Base-by-base conservation (phyloP, 2,797 vertebrate species). In the Benthosema pterotum region DNA sequence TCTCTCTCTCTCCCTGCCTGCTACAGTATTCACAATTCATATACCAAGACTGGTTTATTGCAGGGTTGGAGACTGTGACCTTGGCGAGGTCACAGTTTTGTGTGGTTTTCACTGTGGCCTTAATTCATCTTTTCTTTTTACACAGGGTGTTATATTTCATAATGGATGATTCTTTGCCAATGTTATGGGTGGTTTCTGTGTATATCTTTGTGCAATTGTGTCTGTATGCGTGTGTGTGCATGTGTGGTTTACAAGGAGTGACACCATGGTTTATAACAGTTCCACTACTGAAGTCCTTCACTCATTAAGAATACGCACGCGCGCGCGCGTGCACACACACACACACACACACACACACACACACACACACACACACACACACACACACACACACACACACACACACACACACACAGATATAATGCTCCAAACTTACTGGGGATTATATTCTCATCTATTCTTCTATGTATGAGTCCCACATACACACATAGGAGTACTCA, bases 31-130 rank as follows among this genome's bases (percentile, higher is more conserved):
- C 25, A 32, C 14, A 2, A 3, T 46, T 57, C 14, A 25, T 25
- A 17, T 38, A 38, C 12, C 28, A 22, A 68, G 49, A 14, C n/a
- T 59, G 42, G 65, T 72, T 78, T 67, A 64, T 51, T 57, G 15
- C 56, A 45, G 38, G 48, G 52, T 63, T 25, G 68, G 52, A 60
- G 54, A 67, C 64, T 53, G 71, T 79, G 61, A 71, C 61, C 63
- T 81, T 72, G 42, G 47, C 74, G 77, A 89, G 82, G 79, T 80
- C 71, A 57, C 17, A 22, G 6, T 1, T 47, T 55, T 46, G 43
- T 52, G 18, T 49, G 5, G 61, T 71, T 59, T 57, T 42, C 57
- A 57, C 65, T 70, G 56, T 65, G 48, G 15, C 18, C 38, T 38
- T 32, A 32, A 6, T 32, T 32, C 28, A 32, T 32, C 28, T 71